Evolutionary conservation across 2,888 invertebrate genomes (phyloP), one percentile per base, ranked within the genome.

Genomic region (Desoria tigrina): DNA sequence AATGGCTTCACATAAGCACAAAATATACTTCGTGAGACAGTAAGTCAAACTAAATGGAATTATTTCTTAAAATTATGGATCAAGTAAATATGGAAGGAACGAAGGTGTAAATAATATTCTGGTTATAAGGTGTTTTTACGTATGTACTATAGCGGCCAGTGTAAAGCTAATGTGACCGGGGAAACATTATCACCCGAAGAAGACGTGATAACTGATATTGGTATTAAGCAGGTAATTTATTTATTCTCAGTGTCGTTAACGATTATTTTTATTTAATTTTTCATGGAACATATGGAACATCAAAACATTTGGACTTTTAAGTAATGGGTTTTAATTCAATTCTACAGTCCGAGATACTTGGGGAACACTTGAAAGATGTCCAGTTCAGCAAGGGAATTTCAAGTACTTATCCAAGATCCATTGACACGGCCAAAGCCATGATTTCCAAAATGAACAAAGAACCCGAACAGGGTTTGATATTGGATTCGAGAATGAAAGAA

Each of bases 11-110:
- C n/a, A n/a, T n/a, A n/a, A 32, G 32, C 45, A 45, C 16, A 9
- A 6, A 45, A 61, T 68, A 18, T 68, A 68, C 32, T 42, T 61
- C 11, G 68, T 62, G 2, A 39, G 68, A 61, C 68, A 68, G 68
- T 68, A 68, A 64, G 68, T 49, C 21, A 9, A 23, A 2, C 53
- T 18, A 49, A 51, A 26, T 21, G 4, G 4, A 42, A 45, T 21
- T 58, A 11, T 42, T n/a, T 21, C 3, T 27, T 45, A 57, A 6
- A 45, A 18, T 45, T 45, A 21, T 45, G 6, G 18, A 37, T 9
- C 21, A 26, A 21, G 23, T 42, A 21, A 58, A 6, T 14, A 21
- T 23, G n/a, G 26, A 28, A 16, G n/a, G n/a, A n/a, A n/a, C n/a
- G 26, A 49, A 9, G 14, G 28, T 7, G 2, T 55, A 28, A 28